Conservation (phyloP, 1,140 invertebrate species). For the Lasioglossum baleicum region DNA sequence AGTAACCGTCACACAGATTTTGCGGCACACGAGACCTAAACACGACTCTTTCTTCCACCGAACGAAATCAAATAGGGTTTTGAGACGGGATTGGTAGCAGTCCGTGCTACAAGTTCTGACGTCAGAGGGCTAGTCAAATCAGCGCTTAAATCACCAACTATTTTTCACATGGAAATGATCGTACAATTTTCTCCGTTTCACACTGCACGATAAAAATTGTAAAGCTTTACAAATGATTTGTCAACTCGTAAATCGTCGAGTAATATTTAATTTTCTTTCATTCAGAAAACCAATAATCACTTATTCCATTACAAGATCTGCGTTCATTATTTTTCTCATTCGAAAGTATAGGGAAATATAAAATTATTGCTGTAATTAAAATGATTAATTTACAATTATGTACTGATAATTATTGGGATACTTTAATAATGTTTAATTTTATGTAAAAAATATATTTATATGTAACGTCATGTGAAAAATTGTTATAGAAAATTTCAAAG, state of each 20-base stretch:
- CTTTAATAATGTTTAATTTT: neutral
- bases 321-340: neutral
- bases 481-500: neutral
- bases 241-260: too few relatives aligned
- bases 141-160: slow-evolving; percentile 22
- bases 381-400: too few relatives aligned
- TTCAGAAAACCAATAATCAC: neutral
- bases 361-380: neutral
- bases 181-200: too few relatives aligned
- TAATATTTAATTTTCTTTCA: neutral
- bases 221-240: too few relatives aligned
- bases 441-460: too few relatives aligned
- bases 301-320: neutral
- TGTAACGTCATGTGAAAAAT: too few relatives aligned
- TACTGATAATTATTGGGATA: neutral
- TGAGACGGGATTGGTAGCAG: slow-evolving; percentile 60
- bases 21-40: slow-evolving; percentile 38
- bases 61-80: slow-evolving; percentile 69
- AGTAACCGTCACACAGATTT: slow-evolving; percentile 39
- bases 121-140: slow-evolving; percentile 57
- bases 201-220: too few relatives aligned
- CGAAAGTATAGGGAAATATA: neutral
- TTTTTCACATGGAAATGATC: neutral
- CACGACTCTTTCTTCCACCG: slow-evolving; percentile 57
- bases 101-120: slow-evolving; percentile 41